Percentiles rank a stretch among this genome's conserved stretches.
phyloP scores from a whole-genome alignment of 1,140 invertebrate species.

The Solenopsis fugax region DNA sequence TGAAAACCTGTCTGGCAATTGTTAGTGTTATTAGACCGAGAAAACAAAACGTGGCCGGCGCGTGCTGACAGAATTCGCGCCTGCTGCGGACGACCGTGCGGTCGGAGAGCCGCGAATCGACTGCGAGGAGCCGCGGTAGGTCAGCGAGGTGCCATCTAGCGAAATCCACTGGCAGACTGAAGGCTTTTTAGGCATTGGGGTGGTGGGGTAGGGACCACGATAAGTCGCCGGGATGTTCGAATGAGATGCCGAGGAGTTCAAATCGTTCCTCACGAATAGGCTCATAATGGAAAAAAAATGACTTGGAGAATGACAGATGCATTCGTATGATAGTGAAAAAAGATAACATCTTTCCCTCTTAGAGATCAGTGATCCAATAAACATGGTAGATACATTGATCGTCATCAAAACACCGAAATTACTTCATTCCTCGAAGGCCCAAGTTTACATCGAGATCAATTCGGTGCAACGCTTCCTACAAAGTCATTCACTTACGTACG shows the following conservation, averaged over 20 bases:
- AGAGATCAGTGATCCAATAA: no score
- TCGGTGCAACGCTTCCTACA: neutral
- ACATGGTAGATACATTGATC: neutral
- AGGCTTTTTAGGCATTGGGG: constrained; percentile 18
- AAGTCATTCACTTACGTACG: neutral
- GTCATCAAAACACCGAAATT: neutral
- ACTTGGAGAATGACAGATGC: neutral
- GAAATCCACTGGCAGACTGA: constrained; percentile 59
- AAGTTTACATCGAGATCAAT: neutral
- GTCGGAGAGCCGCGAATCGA: constrained; percentile 75
- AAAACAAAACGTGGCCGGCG: constrained; percentile 9
- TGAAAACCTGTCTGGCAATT: constrained; percentile 30
- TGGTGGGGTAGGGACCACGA: constrained; percentile 28
- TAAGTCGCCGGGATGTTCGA: constrained; percentile 27
- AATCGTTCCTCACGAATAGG: neutral
- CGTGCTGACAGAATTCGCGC: constrained; percentile 59
- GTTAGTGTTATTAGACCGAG: constrained; percentile 18
- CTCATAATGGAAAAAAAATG: neutral
- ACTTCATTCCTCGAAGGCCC: neutral
- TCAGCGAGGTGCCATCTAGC: constrained; percentile 77
- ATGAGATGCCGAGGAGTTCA: constrained; percentile 15
- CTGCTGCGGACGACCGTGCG: constrained; percentile 71
- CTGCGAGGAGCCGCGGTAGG: constrained; percentile 74
- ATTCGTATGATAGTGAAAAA: neutral
- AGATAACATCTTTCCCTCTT: neutral